Conservation (phyloP, 2,888 invertebrate species). For the Mamestra brassicae region DNA sequence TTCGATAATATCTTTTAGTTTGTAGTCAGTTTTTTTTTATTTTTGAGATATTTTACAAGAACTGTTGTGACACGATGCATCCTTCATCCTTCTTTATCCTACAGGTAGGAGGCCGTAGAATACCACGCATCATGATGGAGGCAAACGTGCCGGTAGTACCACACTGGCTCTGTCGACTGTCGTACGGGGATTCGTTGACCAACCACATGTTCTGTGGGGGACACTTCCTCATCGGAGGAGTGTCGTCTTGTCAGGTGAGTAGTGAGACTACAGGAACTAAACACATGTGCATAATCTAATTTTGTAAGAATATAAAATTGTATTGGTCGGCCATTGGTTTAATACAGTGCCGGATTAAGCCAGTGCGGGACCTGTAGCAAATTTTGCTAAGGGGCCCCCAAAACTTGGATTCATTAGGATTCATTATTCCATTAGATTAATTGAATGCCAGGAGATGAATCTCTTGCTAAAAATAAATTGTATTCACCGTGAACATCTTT, state of each 20-base stretch:
- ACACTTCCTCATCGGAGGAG: conserved; percentile 89
- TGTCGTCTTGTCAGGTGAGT: conserved; percentile 90
- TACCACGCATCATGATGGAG: conserved; percentile 86
- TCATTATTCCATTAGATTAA: no score
- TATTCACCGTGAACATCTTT: no score
- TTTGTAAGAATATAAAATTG: no score
- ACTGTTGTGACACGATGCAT: neutral
- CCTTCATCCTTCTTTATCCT: conserved; percentile 21
- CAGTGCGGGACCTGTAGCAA: no score
- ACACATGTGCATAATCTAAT: neutral
- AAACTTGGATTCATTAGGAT: no score
- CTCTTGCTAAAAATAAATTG: no score
- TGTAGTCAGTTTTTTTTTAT: neutral
- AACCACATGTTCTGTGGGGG: conserved; percentile 92
- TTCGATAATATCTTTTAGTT: neutral
- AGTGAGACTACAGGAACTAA: neutral
- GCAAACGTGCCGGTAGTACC: conserved; percentile 88
- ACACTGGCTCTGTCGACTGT: conserved; percentile 85
- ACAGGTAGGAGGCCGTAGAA: conserved; percentile 84
- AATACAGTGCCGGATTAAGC: no score
- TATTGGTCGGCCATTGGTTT: no score
- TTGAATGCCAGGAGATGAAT: no score
- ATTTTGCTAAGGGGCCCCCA: no score
- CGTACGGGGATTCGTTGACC: conserved; percentile 88
- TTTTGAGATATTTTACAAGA: neutral